Evolutionary conservation across 2,797 vertebrate genomes (phyloP), one percentile per base, ranked within the genome.

Genomic region (Arrhamphus sclerolepis): DNA sequence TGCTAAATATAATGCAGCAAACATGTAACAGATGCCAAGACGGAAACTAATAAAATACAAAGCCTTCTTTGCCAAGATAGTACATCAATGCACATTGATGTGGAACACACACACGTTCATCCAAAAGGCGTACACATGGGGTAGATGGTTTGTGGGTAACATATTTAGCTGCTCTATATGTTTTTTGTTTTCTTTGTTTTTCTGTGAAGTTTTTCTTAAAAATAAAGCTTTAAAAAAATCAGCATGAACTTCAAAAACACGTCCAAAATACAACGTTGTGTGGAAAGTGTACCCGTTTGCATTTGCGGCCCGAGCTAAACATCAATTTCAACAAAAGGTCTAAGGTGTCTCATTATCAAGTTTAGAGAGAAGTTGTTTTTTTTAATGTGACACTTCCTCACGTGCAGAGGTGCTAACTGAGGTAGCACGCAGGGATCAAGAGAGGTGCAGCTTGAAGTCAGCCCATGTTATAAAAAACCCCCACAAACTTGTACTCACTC

Each of bases 341-440:
- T 42, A 47, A 78, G 70, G 87, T 72, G 68, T 71, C 82, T 90
- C 87, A 86, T 88, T 88, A 88, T 83, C 83, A 88, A 85, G 85
- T 89, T 82, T 72, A 80, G 75, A 80, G 61, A 77, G 75, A 76
- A 73, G 55, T 24, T 53, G 21, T 10, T 68, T 80, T 38, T 63
- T 50, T 60, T 59, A 67, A 52, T 53, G 31, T 38, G 46, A 70
- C 71, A 78, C 75, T 73, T 88, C 75, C 70, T 54, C 43, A 61
- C 54, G 18, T 60, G 43, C 63, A 52, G 68, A 85, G 72, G 84
- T 83, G 86, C 70, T 72, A 86, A 87, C 57, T 78, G 75, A 84
- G 76, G 69, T 73, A 71, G 57, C 11, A 42, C 77, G 70, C 61
- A 41, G 29, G 56, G 83, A 87, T 89, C 85, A 87, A 88, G 89